phyloP scores from a whole-genome alignment of 2,113 vertebrate species.

The Corythornis vintsioides region DNA sequence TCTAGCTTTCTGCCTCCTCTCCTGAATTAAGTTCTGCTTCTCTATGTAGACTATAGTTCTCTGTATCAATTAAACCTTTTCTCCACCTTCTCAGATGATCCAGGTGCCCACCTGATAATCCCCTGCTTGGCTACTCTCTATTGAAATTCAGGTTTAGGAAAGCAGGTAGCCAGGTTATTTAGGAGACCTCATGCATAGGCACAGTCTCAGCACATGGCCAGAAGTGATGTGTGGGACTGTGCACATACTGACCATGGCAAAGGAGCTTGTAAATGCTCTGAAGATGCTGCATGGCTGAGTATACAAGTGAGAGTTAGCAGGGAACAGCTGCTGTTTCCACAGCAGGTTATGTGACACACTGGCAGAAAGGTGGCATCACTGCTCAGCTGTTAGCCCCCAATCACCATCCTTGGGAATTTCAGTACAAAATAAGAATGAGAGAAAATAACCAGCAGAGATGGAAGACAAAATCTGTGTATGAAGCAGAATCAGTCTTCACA shows the following conservation, averaged over 20 bases:
- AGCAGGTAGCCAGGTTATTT: not conserved
- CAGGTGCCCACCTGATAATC: not conserved
- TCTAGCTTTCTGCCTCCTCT: not conserved
- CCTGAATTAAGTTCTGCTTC: not conserved
- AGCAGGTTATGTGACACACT: not conserved
- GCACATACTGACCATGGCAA: not conserved
- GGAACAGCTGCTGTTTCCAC: not conserved
- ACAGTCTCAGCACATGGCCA: not conserved
- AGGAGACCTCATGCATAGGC: accelerated
- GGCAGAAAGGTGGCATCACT: slow-evolving; percentile 48
- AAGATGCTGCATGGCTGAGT: not conserved
- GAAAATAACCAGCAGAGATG: not conserved
- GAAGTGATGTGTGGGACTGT: not conserved
- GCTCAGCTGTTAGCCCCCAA: not conserved
- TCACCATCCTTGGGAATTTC: not conserved
- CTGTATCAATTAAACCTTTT: not conserved
- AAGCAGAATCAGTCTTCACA: not conserved
- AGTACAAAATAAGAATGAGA: not conserved
- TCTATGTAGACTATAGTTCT: not conserved
- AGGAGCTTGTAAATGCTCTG: not conserved
- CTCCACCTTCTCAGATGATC: not conserved
- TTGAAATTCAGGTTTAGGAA: not conserved
- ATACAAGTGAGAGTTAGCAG: not conserved
- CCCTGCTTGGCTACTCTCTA: not conserved
- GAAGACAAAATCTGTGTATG: not conserved